These are phyloP conservation scores for Mimachlamys varia DNA, from an alignment of 2,888 invertebrate genomes.

Conservation along the genomic window DNA sequence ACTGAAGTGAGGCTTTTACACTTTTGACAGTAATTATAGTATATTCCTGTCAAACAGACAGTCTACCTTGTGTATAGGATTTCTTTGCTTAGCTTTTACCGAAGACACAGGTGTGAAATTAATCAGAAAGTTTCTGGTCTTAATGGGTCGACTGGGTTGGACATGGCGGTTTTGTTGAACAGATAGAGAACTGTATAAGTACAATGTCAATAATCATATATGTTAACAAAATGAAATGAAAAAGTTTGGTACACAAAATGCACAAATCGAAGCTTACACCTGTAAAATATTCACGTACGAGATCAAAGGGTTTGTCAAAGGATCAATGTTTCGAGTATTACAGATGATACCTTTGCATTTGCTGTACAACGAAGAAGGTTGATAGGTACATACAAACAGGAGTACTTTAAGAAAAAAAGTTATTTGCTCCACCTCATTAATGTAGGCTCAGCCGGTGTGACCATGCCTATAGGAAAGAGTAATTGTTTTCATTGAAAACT, in stretches of 20 bases:
- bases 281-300: not conserved
- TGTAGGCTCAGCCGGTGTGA: not conserved
- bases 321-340: not conserved
- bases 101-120: constrained; percentile 1
- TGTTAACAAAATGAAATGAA: constrained; percentile 31
- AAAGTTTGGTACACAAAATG: not conserved
- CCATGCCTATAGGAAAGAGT: not conserved
- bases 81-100: not conserved
- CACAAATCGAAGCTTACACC: not conserved
- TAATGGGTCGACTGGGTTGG: not conserved
- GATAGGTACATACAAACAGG: not conserved
- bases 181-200: not conserved
- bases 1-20: not conserved
- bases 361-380: not conserved
- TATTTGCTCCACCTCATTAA: not conserved
- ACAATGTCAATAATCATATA: not conserved
- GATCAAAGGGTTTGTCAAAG: not conserved
- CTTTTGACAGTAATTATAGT: constrained; percentile 8
- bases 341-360: not conserved
- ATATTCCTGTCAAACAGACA: not conserved
- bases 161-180: not conserved
- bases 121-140: not conserved
- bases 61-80: not conserved
- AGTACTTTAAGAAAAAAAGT: not conserved
- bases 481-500: constrained; percentile 31